Percentiles rank a stretch among this genome's conserved stretches.
phyloP scores from a whole-genome alignment of 2,797 vertebrate species.

The Champsocephalus esox region DNA sequence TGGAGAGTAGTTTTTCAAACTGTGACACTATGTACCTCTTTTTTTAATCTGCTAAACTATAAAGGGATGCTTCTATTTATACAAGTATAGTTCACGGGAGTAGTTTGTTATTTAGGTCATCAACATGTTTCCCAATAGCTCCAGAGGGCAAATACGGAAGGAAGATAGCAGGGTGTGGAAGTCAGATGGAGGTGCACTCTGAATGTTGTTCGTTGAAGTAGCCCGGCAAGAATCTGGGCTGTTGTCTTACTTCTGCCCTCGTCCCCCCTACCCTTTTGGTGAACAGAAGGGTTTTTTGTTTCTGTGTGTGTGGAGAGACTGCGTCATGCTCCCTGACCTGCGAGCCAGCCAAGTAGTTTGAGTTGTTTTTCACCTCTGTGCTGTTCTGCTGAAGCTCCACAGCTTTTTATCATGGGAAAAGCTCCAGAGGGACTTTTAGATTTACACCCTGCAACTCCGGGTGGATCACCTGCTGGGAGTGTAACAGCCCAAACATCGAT shows the following conservation, averaged over 20 bases:
- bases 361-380: constrained; percentile 8
- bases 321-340: constrained; percentile 31
- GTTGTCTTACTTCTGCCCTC: constrained; percentile 7
- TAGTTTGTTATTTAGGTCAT: neutral
- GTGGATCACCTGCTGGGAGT: neutral
- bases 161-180: constrained; percentile 27
- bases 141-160: constrained; percentile 12
- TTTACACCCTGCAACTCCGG: constrained; percentile 14
- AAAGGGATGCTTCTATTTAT: constrained; percentile 1
- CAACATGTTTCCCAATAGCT: constrained; percentile 26
- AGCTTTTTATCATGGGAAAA: constrained; percentile 25
- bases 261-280: constrained; percentile 18
- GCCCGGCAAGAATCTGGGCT: constrained; percentile 14
- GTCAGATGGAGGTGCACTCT: neutral
- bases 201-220: constrained; percentile 3
- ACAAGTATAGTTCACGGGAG: constrained; percentile 5
- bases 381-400: neutral
- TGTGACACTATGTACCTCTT: no score
- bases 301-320: neutral
- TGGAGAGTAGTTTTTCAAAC: no score
- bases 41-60: neutral
- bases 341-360: constrained; percentile 43
- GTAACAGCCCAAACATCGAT: neutral
- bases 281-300: constrained; percentile 21
- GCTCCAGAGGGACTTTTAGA: constrained; percentile 13